phyloP scores from a whole-genome alignment of 35 echinoderm and acorn worm genomes.

The Eucidaris tribuloides region DNA sequence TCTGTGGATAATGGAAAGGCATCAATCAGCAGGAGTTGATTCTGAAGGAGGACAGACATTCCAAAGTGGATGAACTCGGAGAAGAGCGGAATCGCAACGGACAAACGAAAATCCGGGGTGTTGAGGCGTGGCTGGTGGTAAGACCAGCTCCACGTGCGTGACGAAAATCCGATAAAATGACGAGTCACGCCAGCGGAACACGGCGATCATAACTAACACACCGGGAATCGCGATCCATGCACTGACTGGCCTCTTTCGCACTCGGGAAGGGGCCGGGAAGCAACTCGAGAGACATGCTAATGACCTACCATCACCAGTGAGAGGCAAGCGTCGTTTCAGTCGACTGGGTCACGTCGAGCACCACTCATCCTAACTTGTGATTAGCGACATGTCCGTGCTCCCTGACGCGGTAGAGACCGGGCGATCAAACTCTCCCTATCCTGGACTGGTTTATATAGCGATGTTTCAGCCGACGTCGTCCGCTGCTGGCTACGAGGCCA shows the following conservation, averaged over 20 bases:
- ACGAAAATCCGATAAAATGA: neutral
- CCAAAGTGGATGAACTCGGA: neutral
- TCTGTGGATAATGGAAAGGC: neutral
- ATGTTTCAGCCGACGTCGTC: neutral
- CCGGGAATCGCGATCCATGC: neutral
- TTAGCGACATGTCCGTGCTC: conserved; percentile 5
- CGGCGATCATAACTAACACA: neutral
- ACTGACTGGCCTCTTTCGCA: neutral
- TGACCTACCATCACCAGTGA: neutral
- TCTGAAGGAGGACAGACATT: neutral
- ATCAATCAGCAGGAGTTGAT: neutral
- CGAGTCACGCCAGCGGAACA: conserved; percentile 8
- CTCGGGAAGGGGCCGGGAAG: neutral
- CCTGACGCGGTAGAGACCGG: neutral
- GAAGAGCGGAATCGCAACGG: neutral
- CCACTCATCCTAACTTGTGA: neutral
- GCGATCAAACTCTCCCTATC: neutral
- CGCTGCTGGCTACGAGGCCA: neutral
- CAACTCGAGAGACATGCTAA: neutral
- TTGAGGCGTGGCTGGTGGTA: neutral
- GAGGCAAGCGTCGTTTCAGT: neutral
- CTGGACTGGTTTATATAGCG: neutral
- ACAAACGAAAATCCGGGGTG: neutral
- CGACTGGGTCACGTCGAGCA: neutral
- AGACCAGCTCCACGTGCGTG: neutral